These are phyloP conservation scores for Gastracanthus pulcherrimus DNA, from an alignment of 2,888 invertebrate genomes.

Conservation along the genomic window DNA sequence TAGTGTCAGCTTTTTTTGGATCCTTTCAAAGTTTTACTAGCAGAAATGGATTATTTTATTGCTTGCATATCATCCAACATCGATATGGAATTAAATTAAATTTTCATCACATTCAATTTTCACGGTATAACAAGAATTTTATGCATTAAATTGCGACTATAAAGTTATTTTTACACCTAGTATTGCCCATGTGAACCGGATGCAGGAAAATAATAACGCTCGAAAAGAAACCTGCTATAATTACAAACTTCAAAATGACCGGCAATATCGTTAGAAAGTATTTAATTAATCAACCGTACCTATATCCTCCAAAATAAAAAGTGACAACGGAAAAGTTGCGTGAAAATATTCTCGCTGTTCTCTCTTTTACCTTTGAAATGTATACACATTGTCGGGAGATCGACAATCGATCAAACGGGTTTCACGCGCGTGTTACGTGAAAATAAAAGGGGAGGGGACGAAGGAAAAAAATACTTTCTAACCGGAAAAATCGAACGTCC, in stretches of 20 bases:
- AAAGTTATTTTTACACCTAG: too few relatives aligned
- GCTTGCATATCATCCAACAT: neutral
- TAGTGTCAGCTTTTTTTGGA: neutral
- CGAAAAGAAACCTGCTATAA: neutral
- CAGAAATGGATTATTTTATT: neutral
- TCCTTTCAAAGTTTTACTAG: neutral
- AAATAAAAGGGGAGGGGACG: neutral
- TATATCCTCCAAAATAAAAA: too few relatives aligned
- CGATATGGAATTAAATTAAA: neutral
- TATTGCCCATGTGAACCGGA: too few relatives aligned
- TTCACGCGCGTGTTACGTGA: slow-evolving; percentile 23
- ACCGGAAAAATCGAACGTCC: slow-evolving; percentile 34
- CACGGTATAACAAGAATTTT: neutral
- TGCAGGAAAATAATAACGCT: neutral
- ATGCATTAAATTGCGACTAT: too few relatives aligned
- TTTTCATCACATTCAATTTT: neutral
- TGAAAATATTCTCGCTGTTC: neutral
- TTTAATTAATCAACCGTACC: too few relatives aligned
- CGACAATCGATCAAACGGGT: slow-evolving; percentile 31
- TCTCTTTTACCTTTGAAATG: neutral
- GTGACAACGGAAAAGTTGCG: neutral
- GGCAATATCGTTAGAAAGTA: neutral
- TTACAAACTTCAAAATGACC: neutral
- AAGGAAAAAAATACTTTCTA: slow-evolving; percentile 26
- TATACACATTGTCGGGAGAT: neutral